A percentile compares a stretch with the other conserved stretches of the same genome.
Conservation (phyloP, 2,797 vertebrate genomes). For the Enteromius fasciolatus region DNA sequence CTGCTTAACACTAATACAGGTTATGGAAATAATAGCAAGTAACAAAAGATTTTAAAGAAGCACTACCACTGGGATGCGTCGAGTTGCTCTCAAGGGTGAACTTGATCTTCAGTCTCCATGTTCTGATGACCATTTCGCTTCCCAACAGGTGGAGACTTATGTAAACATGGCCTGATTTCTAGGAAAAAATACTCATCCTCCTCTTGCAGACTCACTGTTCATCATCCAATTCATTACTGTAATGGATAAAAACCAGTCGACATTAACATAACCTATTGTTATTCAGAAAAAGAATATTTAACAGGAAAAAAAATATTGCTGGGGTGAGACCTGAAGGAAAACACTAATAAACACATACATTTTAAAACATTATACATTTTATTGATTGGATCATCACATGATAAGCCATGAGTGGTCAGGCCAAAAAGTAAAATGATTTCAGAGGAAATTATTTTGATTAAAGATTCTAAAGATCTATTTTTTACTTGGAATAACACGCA, state of each 20-base stretch:
- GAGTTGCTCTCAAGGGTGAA: neutral
- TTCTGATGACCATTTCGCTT: neutral
- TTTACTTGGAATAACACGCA: neutral
- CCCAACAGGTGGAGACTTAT: neutral
- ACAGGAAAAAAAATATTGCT: neutral
- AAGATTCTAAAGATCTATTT: neutral
- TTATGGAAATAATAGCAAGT: neutral
- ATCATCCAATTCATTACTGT: neutral
- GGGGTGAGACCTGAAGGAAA: neutral
- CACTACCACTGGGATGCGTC: neutral
- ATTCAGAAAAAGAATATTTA: neutral
- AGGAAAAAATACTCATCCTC: neutral
- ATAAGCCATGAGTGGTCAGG: neutral
- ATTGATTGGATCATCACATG: neutral
- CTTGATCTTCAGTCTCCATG: neutral
- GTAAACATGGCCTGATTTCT: neutral
- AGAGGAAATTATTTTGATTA: neutral
- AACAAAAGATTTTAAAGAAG: neutral
- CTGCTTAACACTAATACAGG: neutral
- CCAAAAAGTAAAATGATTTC: neutral
- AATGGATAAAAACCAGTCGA: neutral
- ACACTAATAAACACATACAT: neutral
- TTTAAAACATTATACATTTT: neutral
- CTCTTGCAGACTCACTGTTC: neutral
- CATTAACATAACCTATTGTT: neutral